A percentile compares a stretch with the other conserved stretches of the same genome.
These are phyloP conservation scores for Pangasius macronema DNA, from an alignment of 2,797 vertebrate genomes.

Conservation along the genomic window DNA sequence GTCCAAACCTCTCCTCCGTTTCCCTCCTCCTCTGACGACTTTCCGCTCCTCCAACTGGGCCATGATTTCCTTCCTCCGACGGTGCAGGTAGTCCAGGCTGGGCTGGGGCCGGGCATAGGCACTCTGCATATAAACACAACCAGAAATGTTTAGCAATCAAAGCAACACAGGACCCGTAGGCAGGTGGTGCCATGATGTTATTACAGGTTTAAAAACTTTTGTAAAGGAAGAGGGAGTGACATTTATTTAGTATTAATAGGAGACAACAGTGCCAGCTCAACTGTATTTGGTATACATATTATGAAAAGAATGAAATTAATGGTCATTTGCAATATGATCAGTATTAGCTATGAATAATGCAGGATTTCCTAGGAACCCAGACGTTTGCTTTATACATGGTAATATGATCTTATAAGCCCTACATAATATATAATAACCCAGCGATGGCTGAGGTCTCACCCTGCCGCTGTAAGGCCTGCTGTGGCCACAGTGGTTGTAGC, in stretches of 20 bases:
- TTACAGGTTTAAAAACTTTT: neutral
- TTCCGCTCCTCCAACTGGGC: constrained; percentile 95
- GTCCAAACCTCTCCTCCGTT: too few relatives aligned
- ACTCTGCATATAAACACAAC: constrained; percentile 65
- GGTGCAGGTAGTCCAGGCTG: constrained; percentile 92
- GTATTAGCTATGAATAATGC: neutral
- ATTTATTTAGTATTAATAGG: neutral
- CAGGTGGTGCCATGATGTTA: neutral
- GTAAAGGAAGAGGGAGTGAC: neutral
- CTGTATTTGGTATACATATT: neutral
- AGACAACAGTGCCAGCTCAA: neutral
- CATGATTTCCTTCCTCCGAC: constrained; percentile 93
- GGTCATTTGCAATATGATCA: neutral
- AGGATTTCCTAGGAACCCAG: neutral
- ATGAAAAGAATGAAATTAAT: neutral
- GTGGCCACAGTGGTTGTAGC: constrained; percentile 83
- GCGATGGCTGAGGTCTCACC: constrained; percentile 70
- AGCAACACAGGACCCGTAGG: neutral
- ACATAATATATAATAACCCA: neutral
- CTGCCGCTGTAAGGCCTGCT: constrained; percentile 86
- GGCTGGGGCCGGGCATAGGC: constrained; percentile 78
- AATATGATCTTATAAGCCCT: neutral
- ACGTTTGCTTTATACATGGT: too few relatives aligned
- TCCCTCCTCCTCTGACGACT: too few relatives aligned
- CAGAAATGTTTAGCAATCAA: constrained; percentile 5